Percentiles rank a stretch among this genome's conserved stretches.
phyloP scores from a whole-genome alignment of 2,797 vertebrate genomes.

The Eulemur albifrons region DNA sequence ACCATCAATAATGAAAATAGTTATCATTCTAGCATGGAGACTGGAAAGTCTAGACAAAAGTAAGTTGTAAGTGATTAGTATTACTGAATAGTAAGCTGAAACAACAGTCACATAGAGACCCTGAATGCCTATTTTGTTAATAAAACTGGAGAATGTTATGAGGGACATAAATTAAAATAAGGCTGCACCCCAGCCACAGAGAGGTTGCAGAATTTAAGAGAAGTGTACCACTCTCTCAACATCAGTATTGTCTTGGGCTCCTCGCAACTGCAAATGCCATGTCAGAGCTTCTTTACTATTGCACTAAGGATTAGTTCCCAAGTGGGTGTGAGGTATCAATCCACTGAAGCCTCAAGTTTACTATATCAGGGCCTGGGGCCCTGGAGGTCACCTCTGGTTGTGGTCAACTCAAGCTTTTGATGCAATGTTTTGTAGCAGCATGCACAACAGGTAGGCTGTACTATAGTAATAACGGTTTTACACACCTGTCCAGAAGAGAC shows the following conservation, averaged over 20 bases:
- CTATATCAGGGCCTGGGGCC: rapidly evolving
- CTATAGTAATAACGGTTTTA: background rate
- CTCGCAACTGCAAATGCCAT: background rate
- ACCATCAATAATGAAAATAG: background rate
- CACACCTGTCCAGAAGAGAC: background rate
- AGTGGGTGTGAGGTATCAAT: background rate
- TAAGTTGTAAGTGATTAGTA: background rate
- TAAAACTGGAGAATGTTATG: background rate
- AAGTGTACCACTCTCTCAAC: background rate
- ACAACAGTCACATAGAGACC: background rate
- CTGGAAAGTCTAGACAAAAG: background rate
- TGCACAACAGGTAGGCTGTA: background rate
- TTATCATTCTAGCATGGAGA: background rate
- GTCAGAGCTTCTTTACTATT: background rate
- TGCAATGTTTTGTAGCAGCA: background rate
- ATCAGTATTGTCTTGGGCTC: background rate
- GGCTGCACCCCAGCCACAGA: background rate
- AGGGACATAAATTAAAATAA: background rate
- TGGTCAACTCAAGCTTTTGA: background rate
- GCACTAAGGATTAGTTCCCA: background rate
- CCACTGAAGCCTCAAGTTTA: background rate
- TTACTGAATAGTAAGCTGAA: background rate
- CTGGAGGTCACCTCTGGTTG: background rate
- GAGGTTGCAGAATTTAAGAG: background rate
- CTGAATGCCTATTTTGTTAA: background rate